A percentile compares a stretch with the other conserved stretches of the same genome.
Evolutionary conservation across 2,797 vertebrate species (phyloP).

Genomic region (Sebastes cheni): DNA sequence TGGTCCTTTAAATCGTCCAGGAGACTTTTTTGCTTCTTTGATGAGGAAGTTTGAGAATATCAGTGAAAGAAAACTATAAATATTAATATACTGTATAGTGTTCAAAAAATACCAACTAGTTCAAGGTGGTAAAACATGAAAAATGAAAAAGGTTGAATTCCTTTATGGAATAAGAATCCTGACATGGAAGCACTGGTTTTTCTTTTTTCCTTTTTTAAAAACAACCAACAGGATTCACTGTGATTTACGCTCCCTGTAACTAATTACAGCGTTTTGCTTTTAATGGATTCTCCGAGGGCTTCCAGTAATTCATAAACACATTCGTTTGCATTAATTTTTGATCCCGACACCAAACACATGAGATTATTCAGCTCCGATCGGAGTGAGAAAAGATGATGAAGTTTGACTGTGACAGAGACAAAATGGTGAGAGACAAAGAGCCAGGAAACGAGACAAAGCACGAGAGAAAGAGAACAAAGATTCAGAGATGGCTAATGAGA

Average conservation of each 20-base stretch:
- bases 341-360: conserved; percentile 53
- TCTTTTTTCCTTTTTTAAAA: background rate
- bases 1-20: background rate
- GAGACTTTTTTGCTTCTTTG: background rate
- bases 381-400: conserved; percentile 58
- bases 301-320: conserved; percentile 53
- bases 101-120: background rate
- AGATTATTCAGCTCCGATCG: conserved; percentile 49
- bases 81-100: background rate
- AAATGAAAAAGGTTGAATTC: background rate
- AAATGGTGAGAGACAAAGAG: conserved; percentile 29
- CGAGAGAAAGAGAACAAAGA: conserved; percentile 15
- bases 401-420: conserved; percentile 44
- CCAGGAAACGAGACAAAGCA: background rate
- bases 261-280: conserved; percentile 26
- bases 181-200: background rate
- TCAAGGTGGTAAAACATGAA: background rate
- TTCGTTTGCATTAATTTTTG: conserved; percentile 61
- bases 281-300: conserved; percentile 41
- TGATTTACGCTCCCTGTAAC: background rate
- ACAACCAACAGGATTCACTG: background rate
- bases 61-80: background rate
- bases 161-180: background rate
- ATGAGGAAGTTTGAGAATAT: background rate
- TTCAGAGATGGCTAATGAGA: conserved; percentile 15